Base-by-base conservation (phyloP, 2,888 invertebrate species). In the Carcina quercana region DNA sequence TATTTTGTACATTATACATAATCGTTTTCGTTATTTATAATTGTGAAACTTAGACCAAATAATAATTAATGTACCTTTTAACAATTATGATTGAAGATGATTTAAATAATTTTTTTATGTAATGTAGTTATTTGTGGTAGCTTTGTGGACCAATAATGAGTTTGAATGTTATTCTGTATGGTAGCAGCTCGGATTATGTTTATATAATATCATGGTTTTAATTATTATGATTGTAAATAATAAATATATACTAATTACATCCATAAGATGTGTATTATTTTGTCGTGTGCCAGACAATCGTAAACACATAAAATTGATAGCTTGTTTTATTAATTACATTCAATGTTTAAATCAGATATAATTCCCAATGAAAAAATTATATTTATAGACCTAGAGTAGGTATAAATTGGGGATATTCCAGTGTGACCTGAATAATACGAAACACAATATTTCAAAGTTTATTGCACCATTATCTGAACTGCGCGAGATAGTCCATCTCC, bases 401-500 rank as follows among this genome's bases (percentile, higher is more conserved):
- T n/a, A n/a, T n/a, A n/a, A n/a, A n/a, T n/a, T n/a, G n/a, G n/a
- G n/a, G n/a, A n/a, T n/a, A n/a, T n/a, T n/a, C n/a, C n/a, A n/a
- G n/a, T n/a, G n/a, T n/a, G n/a, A n/a, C n/a, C n/a, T n/a, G n/a
- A n/a, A n/a, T n/a, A n/a, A n/a, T n/a, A n/a, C n/a, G n/a, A n/a
- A n/a, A n/a, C n/a, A 50, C 24, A 40, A 40, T 37, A 36, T 32
- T 28, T 29, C 32, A 31, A 32, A 34, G 30, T 28, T 30, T 34
- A 20, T 20, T 20, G 20, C n/a, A 1, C 20, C 10, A 24, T 24
- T 67, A 68, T 71, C 67, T 84, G 68, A 89, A 93, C 62, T 91
- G 90, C 46, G 86, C 72, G 34, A 98, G 75, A 87, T 94, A 97
- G 66, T 98, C 97, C 32, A 85, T 67, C 84, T 99, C 99, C 19